Evolutionary conservation across 2,113 vertebrate genomes (phyloP).

Genomic region (Rana temporaria): DNA sequence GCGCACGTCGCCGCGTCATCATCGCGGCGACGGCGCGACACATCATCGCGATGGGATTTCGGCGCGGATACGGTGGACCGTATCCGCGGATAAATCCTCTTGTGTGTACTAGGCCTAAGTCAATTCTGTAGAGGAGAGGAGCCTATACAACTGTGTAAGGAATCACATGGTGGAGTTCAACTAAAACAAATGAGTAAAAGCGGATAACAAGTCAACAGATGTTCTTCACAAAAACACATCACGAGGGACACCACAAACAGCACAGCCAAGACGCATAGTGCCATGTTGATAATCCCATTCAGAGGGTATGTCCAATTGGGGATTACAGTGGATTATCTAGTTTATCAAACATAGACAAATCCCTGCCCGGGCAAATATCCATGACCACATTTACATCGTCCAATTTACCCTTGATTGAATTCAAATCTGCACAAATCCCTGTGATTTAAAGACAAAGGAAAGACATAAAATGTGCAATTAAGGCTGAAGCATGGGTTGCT

Average conservation of each 20-base stretch:
- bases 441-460: slow-evolving; percentile 9
- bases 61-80: no score
- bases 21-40: no score
- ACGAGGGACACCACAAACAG: slow-evolving; percentile 6
- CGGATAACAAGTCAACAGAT: neutral
- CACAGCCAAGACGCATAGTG: neutral
- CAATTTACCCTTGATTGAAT: slow-evolving; percentile 21
- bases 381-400: slow-evolving; percentile 20
- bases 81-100: no score
- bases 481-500: neutral
- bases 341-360: slow-evolving; percentile 39
- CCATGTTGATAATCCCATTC: slow-evolving; percentile 28
- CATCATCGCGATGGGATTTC: no score
- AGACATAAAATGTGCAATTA: slow-evolving; percentile 26
- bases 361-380: slow-evolving; percentile 9
- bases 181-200: no score
- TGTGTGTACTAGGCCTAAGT: no score
- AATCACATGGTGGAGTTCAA: no score
- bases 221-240: neutral
- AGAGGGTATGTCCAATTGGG: slow-evolving; percentile 6
- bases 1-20: no score
- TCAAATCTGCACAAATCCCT: slow-evolving; percentile 27
- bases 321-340: slow-evolving; percentile 23
- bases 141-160: no score
- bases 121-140: no score